Evolutionary conservation across 35 echinoderm and acorn worm genomes (phyloP), one percentile per base, ranked within the genome.

Genomic region (Patiria miniata): DNA sequence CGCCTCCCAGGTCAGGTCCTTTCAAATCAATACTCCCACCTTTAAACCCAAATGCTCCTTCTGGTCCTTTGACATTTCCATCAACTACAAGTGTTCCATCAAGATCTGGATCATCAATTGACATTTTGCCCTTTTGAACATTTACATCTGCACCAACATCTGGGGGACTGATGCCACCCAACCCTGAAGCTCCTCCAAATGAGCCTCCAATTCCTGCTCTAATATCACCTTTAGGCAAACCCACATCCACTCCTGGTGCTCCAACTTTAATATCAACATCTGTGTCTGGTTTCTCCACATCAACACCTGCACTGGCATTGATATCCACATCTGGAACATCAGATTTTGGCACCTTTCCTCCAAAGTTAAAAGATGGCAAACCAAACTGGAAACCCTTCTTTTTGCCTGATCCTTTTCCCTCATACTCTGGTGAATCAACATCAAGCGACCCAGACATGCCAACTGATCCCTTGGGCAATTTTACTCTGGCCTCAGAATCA

Each of bases 341-440:
- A 73, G 9, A 18, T 9, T 30, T 73, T 32, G 65, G 57, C 12
- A 18, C 65, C 29, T 73, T 73, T 73, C 26, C 65, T 32, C 65
- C 65, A 4, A 73, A 28, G 34, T 30, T 30, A 9, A 73, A 73
- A 6, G 65, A 73, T 15, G 65, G 65, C 23, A 73, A 73, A 34
- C 65, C 34, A 73, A 73, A 28, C 1, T 73, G 65, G 34, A 73
- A 73, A 14, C 65, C 65, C 34, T 73, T 73, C 65, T 73, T 73
- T 30, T 73, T 73, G 21, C 65, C 65, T 73, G 3, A 26, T 32
- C 76, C 47, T 28, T 90, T 81, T 19, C 58, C 81, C 76, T 83
- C 61, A 38, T 83, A 52, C 47, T 90, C 88, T 29, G 88, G 88
- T 76, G 79, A 89, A 81, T 89, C 87, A 36, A 81, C 58, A 83